These are phyloP conservation scores for mouse (Mus musculus) DNA, from an alignment of 2,113 vertebrate species.

Conservation along the genomic window DNA sequence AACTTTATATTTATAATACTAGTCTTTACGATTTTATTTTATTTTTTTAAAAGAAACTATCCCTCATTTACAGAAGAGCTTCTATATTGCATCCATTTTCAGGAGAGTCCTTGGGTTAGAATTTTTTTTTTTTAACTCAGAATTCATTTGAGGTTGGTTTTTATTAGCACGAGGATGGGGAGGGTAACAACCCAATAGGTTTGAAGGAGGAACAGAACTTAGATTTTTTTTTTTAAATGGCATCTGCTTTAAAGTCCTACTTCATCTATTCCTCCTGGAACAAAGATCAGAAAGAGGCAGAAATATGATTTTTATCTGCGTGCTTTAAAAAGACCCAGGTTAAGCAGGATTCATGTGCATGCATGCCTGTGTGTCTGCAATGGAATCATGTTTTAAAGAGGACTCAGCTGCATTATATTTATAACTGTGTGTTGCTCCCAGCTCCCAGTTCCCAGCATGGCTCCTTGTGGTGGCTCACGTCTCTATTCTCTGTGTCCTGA, in stretches of 20 bases:
- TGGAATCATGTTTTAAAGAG: conserved; percentile 69
- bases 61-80: conserved; percentile 24
- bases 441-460: conserved; percentile 73
- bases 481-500: conserved; percentile 58
- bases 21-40: conserved; percentile 49
- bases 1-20: conserved; percentile 57
- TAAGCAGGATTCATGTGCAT: conserved; percentile 55
- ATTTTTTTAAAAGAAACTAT: neutral
- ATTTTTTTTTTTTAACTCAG: neutral
- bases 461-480: conserved; percentile 23
- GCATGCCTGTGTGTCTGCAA: conserved; percentile 64
- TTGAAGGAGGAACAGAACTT: neutral
- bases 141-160: conserved; percentile 38
- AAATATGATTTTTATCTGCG: neutral
- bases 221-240: neutral
- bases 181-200: conserved; percentile 30
- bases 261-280: conserved; percentile 34
- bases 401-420: conserved; percentile 76
- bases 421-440: conserved; percentile 79
- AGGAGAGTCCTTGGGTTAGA: conserved; percentile 1
- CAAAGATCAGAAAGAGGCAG: neutral
- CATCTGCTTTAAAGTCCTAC: conserved; percentile 34
- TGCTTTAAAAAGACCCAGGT: conserved; percentile 38
- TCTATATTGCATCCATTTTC: conserved; percentile 38
- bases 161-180: neutral